These are phyloP conservation scores for Nomada fucata DNA, from an alignment of 2,888 invertebrate genomes.

Conservation along the genomic window DNA sequence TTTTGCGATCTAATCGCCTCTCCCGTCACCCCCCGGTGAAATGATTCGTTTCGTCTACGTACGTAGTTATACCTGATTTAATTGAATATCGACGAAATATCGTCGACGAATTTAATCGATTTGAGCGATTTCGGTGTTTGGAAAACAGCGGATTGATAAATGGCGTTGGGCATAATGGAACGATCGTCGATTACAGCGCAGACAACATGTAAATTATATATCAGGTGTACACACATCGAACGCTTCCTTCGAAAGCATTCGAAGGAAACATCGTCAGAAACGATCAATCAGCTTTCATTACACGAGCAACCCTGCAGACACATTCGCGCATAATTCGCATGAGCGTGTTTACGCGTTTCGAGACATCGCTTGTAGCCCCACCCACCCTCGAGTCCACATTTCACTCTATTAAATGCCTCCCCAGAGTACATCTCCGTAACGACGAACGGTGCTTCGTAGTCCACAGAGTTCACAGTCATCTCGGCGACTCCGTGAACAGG, in stretches of 20 bases:
- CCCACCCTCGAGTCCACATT: conserved; percentile 58
- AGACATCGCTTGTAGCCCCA: conserved; percentile 24
- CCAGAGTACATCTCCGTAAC: conserved; percentile 40
- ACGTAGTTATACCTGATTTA: neutral
- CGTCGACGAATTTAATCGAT: too few species aligned
- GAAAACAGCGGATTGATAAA: too few species aligned
- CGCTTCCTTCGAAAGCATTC: neutral
- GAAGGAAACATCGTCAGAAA: neutral
- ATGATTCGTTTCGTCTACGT: neutral
- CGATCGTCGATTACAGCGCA: neutral
- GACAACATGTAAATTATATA: neutral
- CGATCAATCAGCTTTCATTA: conserved; percentile 3
- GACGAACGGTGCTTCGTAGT: conserved; percentile 46
- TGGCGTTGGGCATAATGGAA: too few species aligned
- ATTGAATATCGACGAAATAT: too few species aligned
- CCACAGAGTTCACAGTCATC: conserved; percentile 10
- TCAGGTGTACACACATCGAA: too few species aligned
- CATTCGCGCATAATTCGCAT: conserved; percentile 25
- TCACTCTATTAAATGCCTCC: conserved; percentile 65
- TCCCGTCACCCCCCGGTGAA: neutral
- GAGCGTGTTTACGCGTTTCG: conserved; percentile 17
- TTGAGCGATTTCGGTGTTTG: too few species aligned
- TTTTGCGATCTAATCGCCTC: neutral
- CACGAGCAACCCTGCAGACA: conserved; percentile 8
- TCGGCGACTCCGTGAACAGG: conserved; percentile 9